Evolutionary conservation across 1,140 invertebrate genomes (phyloP), one percentile per base, ranked within the genome.

Genomic region (Eupeodes corollae): DNA sequence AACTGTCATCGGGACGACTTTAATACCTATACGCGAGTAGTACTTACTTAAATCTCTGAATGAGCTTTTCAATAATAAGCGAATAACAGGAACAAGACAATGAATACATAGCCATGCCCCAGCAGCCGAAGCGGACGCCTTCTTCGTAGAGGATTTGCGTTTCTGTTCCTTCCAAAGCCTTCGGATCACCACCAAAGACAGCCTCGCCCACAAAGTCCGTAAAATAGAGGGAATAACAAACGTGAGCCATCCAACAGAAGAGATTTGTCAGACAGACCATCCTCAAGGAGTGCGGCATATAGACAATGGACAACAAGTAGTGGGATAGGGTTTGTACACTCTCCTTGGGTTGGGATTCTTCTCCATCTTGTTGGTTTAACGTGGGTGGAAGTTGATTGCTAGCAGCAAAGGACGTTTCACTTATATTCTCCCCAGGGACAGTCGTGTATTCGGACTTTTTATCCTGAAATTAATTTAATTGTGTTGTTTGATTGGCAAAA

Each of bases 171-270:
- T 79, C 75, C 0, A 77, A 72, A 42, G 86, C 88, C 76, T 79
- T 82, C 18, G 91, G 92, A 75, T 93, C 79, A 0, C 91, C 91
- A n/a, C 78, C 76, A 63, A 87, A 97, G n/a, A 97, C 90, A 26
- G 88, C 83, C 71, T 97, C 91, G 0, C 91, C 94, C 6, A 97
- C 92, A 65, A 95, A 98, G 70, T 97, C 92, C 0, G 94, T 97
- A 64, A 97, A 97, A 68, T 96, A 97, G 0, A 98, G 72, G 0
- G 92, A 96, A 61, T 97, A 98, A 66, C 91, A 95, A 2, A 97
- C 90, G 47, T 97, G 86, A 0, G 91, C 89, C 90, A 94, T 96
- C 94, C 93, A 97, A 61, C 90, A 95, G 67, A 96, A 96, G 1
- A 96, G 74, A 73, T 97, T 97, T 1, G 92, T 96, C 3, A 95